Conservation (phyloP, 2,888 invertebrate species). For the Cepaea hortensis region DNA sequence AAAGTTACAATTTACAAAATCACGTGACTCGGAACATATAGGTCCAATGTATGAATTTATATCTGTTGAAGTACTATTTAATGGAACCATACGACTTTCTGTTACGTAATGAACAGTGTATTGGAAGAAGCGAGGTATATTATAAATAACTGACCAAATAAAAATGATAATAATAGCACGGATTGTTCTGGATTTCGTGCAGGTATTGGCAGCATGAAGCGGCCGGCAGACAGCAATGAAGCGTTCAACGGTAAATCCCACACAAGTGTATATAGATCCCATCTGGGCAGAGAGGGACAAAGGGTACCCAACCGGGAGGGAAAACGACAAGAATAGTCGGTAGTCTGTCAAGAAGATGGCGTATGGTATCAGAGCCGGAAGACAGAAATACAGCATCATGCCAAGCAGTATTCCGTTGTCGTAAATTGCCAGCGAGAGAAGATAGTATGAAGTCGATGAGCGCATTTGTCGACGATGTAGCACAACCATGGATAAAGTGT, state of each 20-base stretch:
- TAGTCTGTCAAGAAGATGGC: constrained; percentile 88
- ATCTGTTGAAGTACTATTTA: background rate
- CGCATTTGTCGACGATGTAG: constrained; percentile 87
- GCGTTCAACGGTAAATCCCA: constrained; percentile 85
- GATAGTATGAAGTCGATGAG: constrained; percentile 94
- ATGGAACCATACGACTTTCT: background rate
- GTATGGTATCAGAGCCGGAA: constrained; percentile 67
- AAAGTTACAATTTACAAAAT: too few relatives aligned
- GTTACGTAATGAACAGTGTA: constrained; percentile 64
- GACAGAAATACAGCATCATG: constrained; percentile 71
- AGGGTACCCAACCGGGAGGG: constrained; percentile 87
- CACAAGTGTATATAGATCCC: constrained; percentile 91
- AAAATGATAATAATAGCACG: constrained; percentile 89
- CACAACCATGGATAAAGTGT: constrained; percentile 72
- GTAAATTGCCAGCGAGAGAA: constrained; percentile 94
- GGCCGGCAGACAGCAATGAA: constrained; percentile 89
- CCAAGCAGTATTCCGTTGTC: constrained; percentile 90
- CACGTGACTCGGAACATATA: background rate
- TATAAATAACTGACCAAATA: constrained; percentile 88
- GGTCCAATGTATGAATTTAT: background rate
- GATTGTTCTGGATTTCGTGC: constrained; percentile 90
- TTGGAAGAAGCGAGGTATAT: constrained; percentile 83
- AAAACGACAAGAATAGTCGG: constrained; percentile 84
- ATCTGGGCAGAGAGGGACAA: constrained; percentile 92
- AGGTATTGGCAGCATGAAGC: constrained; percentile 89